Evolutionary conservation across 1,140 invertebrate species (phyloP).

Genomic region (Drosophila nigrodunni): DNA sequence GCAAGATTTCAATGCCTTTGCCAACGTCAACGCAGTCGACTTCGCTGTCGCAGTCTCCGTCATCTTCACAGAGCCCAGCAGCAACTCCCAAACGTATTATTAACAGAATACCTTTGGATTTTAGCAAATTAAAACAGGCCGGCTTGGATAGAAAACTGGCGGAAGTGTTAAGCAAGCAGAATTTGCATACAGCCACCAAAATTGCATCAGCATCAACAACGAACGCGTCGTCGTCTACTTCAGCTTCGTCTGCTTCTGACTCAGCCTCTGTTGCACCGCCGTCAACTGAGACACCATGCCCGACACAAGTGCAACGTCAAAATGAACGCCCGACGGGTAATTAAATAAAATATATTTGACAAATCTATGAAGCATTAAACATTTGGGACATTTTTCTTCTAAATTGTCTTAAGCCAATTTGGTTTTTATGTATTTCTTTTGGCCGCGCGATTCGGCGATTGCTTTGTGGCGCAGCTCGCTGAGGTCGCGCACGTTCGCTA

Average conservation of each 20-base stretch:
- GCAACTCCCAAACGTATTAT: conserved; percentile 56
- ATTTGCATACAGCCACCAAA: conserved; percentile 2
- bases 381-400: background rate
- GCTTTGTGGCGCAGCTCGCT: conserved; percentile 24
- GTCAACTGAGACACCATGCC: conserved; percentile 1
- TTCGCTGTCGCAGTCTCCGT: conserved; percentile 8
- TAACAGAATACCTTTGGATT: conserved; percentile 69
- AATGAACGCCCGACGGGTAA: conserved; percentile 56
- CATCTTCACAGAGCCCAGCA: conserved; percentile 9
- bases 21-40: conserved; percentile 4
- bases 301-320: conserved; percentile 18
- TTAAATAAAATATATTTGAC: conserved; percentile 1
- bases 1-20: conserved; percentile 13
- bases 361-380: background rate
- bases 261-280: conserved; percentile 9
- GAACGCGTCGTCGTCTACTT: background rate
- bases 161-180: conserved; percentile 67
- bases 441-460: background rate
- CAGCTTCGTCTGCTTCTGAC: background rate
- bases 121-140: conserved; percentile 67
- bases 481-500: conserved; percentile 3
- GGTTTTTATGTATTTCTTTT: conserved; percentile 23
- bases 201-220: conserved; percentile 25
- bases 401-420: background rate
- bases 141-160: conserved; percentile 73